Base-by-base conservation (phyloP, 2,888 invertebrate species). In the Scelioninae gen. 2 region DNA sequence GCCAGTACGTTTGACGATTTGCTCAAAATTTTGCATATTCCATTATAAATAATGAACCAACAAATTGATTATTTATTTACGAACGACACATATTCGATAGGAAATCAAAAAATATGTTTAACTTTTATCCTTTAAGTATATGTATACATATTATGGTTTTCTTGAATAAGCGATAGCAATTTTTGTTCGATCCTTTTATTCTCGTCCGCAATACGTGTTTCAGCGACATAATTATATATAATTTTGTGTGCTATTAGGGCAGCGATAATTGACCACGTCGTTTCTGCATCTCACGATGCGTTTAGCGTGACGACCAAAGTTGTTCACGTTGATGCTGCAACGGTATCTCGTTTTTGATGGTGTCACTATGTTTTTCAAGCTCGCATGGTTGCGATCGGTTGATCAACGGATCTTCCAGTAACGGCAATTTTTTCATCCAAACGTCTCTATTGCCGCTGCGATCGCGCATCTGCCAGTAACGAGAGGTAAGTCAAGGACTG, bases 401-500 rank as follows among this genome's bases (percentile, higher is more conserved):
- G 50, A 57, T 15, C 22, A 7, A 16, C 37, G 11, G 37, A 37
- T 46, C 22, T 0, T 52, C 22, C 19, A 63, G 31, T 50, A 52
- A 63, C 52, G 63, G 63, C 13, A 18, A 22, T 11, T 61, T 46
- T 57, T 57, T 55, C 18, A 65, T 19, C 28, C 6, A 46, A 13
- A 41, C 43, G 41, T 46, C 43, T 60, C 53, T 46, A 31, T 60
- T 55, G 31, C 31, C 46, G 53, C 19, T 13, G 50, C 53, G 37
- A 50, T 37, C 52, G 50, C 43, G 53, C 64, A 35, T 64, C 15
- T 64, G 46, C n/a, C 46, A 46, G 61, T 60, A 43, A 35, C 41
- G 53, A 33, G 19, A 65, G 67, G 55, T 67, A 52, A 72, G 64
- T 55, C 67, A 65, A 72, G 65, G 72, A 65, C 46, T 50, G 25